Percentiles rank a stretch among this genome's conserved stretches.
phyloP scores from a whole-genome alignment of 1,140 invertebrate genomes.

The Orchesella cincta region DNA sequence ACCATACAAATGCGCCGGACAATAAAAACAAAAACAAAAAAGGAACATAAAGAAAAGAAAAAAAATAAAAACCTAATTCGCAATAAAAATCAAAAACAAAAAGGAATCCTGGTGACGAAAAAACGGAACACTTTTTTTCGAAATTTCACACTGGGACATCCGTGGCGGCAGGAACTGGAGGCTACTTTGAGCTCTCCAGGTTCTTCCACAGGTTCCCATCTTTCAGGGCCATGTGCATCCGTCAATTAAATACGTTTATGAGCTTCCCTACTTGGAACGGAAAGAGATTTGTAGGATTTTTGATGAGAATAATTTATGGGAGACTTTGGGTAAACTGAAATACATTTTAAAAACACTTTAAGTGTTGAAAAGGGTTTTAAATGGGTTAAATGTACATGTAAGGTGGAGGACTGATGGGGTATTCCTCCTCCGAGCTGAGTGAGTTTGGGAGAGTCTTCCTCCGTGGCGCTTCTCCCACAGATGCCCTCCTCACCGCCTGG shows the following conservation, averaged over 20 bases:
- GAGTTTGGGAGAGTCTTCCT: slow-evolving; percentile 58
- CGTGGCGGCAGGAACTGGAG: background rate
- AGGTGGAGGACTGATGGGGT: slow-evolving; percentile 61
- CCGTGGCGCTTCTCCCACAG: slow-evolving; percentile 67
- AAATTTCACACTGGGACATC: slow-evolving; percentile 3
- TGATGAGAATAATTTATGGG: slow-evolving; percentile 77
- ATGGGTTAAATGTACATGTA: background rate
- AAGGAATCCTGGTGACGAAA: slow-evolving; percentile 13
- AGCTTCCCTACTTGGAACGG: slow-evolving; percentile 69
- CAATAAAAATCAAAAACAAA: no score
- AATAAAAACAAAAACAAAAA: no score
- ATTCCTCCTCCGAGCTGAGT: slow-evolving; percentile 59
- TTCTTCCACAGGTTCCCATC: background rate
- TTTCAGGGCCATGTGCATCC: background rate
- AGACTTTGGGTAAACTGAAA: slow-evolving; percentile 67
- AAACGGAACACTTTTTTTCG: slow-evolving; percentile 12
- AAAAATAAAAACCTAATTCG: no score
- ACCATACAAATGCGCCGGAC: no score
- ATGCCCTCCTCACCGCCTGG: slow-evolving; percentile 74
- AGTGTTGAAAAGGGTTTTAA: background rate
- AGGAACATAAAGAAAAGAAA: no score
- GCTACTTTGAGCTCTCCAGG: background rate
- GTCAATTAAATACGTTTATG: slow-evolving; percentile 65
- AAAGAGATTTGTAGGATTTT: slow-evolving; percentile 72
- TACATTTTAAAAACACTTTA: no score